Conservation (phyloP, 2,797 vertebrate genomes). For the Mionectes olivaceus region DNA sequence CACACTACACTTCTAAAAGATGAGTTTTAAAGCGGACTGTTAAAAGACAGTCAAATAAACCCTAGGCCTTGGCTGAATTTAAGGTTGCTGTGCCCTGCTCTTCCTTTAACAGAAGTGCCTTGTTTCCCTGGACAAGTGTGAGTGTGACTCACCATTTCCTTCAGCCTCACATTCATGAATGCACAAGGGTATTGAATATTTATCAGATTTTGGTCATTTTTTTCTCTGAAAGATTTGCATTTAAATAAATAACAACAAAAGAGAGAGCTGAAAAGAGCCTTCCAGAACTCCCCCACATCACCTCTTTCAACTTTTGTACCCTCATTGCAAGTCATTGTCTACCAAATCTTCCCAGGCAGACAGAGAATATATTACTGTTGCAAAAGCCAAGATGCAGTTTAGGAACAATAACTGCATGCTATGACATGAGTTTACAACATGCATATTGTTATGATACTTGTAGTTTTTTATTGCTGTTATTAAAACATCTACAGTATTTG, state of each 20-base stretch:
- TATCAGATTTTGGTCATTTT: constrained; percentile 10
- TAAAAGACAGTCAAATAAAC: not conserved
- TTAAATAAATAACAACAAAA: constrained; percentile 56
- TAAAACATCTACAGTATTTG: not conserved
- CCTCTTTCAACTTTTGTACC: constrained; percentile 3
- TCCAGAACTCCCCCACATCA: not conserved
- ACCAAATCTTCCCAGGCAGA: constrained; percentile 38
- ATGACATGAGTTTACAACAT: not conserved
- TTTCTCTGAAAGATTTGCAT: constrained; percentile 31
- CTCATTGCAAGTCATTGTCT: not conserved
- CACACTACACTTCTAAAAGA: not conserved
- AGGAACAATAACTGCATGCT: not conserved
- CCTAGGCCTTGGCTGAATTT: not conserved
- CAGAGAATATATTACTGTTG: constrained; percentile 4
- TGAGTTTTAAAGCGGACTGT: not conserved
- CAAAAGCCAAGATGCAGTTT: not conserved
- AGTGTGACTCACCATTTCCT: not conserved
- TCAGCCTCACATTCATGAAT: constrained; percentile 2
- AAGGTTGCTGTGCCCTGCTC: not conserved
- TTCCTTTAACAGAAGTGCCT: not conserved
- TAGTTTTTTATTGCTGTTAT: not conserved
- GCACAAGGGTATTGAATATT: constrained; percentile 23
- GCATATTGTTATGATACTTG: not conserved
- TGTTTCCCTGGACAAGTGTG: not conserved
- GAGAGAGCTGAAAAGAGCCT: constrained; percentile 23